Percentiles rank a stretch among this genome's conserved stretches.
Conservation (phyloP, 1,140 invertebrate genomes). For the Teleopsis dalmanni region DNA sequence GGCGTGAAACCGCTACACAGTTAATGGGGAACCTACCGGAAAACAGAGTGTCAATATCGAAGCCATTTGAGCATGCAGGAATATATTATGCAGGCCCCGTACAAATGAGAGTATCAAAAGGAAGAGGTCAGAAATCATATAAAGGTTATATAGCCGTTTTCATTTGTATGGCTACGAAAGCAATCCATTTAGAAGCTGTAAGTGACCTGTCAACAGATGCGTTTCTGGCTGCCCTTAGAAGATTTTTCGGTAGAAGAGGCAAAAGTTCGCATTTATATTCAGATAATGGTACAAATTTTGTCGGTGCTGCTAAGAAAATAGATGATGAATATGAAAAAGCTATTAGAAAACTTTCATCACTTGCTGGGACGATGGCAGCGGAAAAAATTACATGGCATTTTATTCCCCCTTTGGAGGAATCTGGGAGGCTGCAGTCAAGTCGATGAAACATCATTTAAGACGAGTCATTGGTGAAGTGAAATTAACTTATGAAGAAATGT, state of each 20-base stretch:
- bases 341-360: no score
- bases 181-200: constrained; percentile 41
- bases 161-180: constrained; percentile 30
- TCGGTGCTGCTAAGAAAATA: constrained; percentile 16
- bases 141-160: constrained; percentile 23
- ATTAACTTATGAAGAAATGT: no score
- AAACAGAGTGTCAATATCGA: neutral
- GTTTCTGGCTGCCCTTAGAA: constrained; percentile 28
- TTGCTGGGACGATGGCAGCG: no score
- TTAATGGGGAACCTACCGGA: neutral
- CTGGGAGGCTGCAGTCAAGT: no score
- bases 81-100: neutral
- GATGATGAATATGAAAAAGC: no score
- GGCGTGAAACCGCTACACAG: neutral
- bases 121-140: neutral
- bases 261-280: constrained; percentile 21
- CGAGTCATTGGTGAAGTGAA: no score
- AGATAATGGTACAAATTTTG: constrained; percentile 36
- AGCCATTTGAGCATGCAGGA: neutral
- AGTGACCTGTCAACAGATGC: constrained; percentile 27
- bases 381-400: no score
- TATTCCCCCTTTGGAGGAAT: no score
- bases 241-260: constrained; percentile 30
- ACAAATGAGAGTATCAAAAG: neutral
- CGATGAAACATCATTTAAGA: no score